Base-by-base conservation (phyloP, 2,888 invertebrate genomes). In the Drosophila siamana region DNA sequence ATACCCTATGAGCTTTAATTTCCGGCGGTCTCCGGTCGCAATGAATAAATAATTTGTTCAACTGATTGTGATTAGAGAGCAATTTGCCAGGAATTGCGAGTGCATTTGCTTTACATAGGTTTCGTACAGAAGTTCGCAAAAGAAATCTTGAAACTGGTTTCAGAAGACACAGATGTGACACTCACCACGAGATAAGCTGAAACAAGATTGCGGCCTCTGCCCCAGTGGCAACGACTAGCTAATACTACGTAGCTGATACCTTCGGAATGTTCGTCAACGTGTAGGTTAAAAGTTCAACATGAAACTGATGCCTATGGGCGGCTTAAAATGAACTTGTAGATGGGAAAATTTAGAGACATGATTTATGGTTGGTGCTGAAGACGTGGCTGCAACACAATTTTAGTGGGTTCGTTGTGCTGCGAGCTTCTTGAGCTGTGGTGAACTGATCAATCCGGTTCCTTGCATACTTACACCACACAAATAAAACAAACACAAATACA, bases 141-240 rank as follows among this genome's bases (percentile, higher is more conserved):
- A 67, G 74, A 77, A 68, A 74, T 56, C 44, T 55, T 9, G 22
- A 80, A 82, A 82, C 81, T 75, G 85, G 81, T 87, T 82, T 69
- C 30, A 24, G 44, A 24, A 47, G 62, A 54, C 64, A 66, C 63
- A 50, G 71, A 60, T 48, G 65, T 26, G 46, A 65, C 61, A 62
- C 52, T 54, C 28, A 59, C 70, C 6, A 24, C 52, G 54, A 74
- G 75, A 64, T 61, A 55, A 50, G 41, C 65, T 19, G n/a, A 74
- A 76, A 57, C 43, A 43, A 44, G 59, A 55, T 47, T 36, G 15
- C 30, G 26, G 16, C 11, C 15, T 36, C 16, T 11, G 11, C 16
- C 9, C 9, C 28, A 40, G 13, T 33, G 41, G 36, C 5, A 11
- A 8, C 61, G 77, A 77, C 74, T 51, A 15, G n/a, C 0, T 19